Conservation (phyloP, 1,140 invertebrate species). For the Akabosia matsudoensis region DNA sequence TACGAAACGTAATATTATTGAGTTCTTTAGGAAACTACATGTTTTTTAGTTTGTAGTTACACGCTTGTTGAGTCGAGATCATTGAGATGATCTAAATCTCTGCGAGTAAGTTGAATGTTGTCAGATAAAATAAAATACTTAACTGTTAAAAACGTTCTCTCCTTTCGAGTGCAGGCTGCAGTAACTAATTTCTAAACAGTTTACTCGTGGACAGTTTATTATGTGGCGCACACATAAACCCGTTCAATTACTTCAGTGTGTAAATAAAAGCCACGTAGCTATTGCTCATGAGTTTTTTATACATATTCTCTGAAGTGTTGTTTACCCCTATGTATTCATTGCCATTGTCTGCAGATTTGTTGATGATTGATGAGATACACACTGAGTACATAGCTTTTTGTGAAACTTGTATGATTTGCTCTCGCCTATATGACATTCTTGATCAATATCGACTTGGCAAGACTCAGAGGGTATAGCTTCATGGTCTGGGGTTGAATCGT, state of each 20-base stretch:
- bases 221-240: neutral
- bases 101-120: too few relatives aligned
- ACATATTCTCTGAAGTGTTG: neutral
- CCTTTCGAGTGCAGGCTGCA: neutral
- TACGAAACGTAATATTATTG: neutral
- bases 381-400: neutral
- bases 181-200: neutral
- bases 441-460: too few relatives aligned
- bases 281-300: neutral
- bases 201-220: neutral
- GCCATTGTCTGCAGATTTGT: neutral
- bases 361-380: slow-evolving; percentile 11
- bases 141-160: neutral
- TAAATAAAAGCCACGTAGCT: neutral
- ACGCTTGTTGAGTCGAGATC: slow-evolving; percentile 12
- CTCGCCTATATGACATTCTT: too few relatives aligned
- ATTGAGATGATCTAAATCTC: slow-evolving; percentile 17
- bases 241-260: neutral
- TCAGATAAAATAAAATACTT: neutral
- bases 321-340: slow-evolving; percentile 18
- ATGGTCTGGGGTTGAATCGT: neutral
- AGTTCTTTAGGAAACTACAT: neutral
- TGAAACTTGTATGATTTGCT: neutral
- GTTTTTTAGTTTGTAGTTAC: neutral
- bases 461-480: neutral